phyloP scores from a whole-genome alignment of 2,797 vertebrate genomes.

The Melanotaenia maccullochi region DNA sequence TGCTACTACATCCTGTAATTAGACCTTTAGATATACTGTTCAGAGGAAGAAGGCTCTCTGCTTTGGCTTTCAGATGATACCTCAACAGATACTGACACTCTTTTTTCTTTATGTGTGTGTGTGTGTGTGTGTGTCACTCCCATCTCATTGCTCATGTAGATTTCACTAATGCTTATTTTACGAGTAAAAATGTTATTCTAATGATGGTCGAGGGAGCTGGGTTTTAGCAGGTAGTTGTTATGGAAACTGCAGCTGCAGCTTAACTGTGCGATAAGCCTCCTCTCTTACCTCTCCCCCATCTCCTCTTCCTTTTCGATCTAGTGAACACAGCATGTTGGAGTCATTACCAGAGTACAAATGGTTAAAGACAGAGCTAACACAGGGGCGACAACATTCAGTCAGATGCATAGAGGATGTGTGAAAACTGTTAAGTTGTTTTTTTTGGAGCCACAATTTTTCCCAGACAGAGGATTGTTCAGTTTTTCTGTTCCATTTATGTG shows the following conservation, averaged over 20 bases:
- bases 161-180: conserved; percentile 77
- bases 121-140: conserved; percentile 24
- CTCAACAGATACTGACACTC: conserved; percentile 45
- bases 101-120: conserved; percentile 1
- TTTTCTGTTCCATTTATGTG: conserved; percentile 1
- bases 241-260: conserved; percentile 83
- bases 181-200: conserved; percentile 80
- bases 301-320: conserved; percentile 65
- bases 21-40: conserved; percentile 21
- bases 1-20: conserved; percentile 45
- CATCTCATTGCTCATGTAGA: conserved; percentile 75
- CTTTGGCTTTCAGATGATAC: conserved; percentile 43
- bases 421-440: conserved; percentile 33
- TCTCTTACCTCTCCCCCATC: conserved; percentile 46
- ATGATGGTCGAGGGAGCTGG: conserved; percentile 75
- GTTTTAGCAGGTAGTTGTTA: conserved; percentile 82
- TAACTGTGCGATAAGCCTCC: conserved; percentile 72
- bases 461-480: not conserved
- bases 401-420: conserved; percentile 40
- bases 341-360: conserved; percentile 74
- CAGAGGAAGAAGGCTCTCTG: conserved; percentile 17
- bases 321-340: conserved; percentile 70
- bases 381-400: conserved; percentile 52
- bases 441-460: conserved; percentile 28
- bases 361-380: conserved; percentile 68